These are phyloP conservation scores for Byasa hedistus DNA, from an alignment of 2,888 invertebrate species.

Conservation along the genomic window DNA sequence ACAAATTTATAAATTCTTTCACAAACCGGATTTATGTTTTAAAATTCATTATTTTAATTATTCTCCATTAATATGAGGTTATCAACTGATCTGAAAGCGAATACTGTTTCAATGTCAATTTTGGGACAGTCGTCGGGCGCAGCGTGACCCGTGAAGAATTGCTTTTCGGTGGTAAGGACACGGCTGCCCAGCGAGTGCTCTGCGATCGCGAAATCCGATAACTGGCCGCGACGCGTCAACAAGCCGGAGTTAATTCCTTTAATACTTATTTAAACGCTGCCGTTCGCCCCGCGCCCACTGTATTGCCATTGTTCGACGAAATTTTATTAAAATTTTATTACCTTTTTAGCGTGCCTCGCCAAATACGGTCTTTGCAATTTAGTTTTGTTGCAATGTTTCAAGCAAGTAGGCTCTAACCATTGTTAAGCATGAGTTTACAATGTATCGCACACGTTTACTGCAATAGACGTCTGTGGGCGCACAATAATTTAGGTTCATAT, in stretches of 20 bases:
- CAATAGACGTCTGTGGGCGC: slow-evolving; percentile 3
- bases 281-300: slow-evolving; percentile 49
- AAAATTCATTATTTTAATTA: neutral
- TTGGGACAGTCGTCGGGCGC: slow-evolving; percentile 40
- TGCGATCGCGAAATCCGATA: slow-evolving; percentile 65
- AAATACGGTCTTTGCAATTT: slow-evolving; percentile 27
- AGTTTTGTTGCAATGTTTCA: slow-evolving; percentile 28
- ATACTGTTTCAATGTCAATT: slow-evolving; percentile 26
- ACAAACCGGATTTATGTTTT: too few species aligned
- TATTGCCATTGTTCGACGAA: slow-evolving; percentile 66
- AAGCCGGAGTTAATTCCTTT: slow-evolving; percentile 75
- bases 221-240: slow-evolving; percentile 72
- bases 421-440: slow-evolving; percentile 21
- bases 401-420: slow-evolving; percentile 25
- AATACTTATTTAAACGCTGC: slow-evolving; percentile 64
- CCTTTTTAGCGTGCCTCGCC: slow-evolving; percentile 32
- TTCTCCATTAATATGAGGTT: neutral
- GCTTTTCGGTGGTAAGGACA: slow-evolving; percentile 52
- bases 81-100: neutral
- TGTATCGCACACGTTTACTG: slow-evolving; percentile 19
- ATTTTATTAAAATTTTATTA: slow-evolving; percentile 43
- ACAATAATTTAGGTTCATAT: slow-evolving; percentile 5
- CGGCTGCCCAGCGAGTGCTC: slow-evolving; percentile 42
- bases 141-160: slow-evolving; percentile 59
- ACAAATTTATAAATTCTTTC: too few species aligned